Percentiles rank a stretch among this genome's conserved stretches.
phyloP scores from a whole-genome alignment of 2,113 vertebrate genomes.

The Hippocampus zosterae region DNA sequence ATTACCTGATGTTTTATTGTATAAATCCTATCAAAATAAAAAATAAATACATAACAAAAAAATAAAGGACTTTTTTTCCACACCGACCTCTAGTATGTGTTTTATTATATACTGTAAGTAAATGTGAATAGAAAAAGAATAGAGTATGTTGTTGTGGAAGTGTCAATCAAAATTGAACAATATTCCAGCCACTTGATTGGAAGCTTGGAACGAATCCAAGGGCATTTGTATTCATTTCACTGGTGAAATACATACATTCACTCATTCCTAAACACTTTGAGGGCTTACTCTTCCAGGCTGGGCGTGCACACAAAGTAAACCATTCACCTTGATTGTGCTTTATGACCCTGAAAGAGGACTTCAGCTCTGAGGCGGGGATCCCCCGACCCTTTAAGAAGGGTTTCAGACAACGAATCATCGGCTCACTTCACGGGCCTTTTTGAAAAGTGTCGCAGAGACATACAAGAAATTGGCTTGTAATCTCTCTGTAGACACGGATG shows the following conservation, averaged over 20 bases:
- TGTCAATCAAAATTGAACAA: too few relatives aligned
- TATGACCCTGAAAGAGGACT: constrained; percentile 51
- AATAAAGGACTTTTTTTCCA: too few relatives aligned
- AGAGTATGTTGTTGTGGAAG: too few relatives aligned
- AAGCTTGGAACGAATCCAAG: too few relatives aligned
- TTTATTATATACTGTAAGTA: too few relatives aligned
- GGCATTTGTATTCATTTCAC: too few relatives aligned
- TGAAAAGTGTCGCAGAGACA: not conserved
- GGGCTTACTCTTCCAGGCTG: constrained; percentile 3
- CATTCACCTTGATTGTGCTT: constrained; percentile 48
- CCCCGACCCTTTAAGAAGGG: not conserved
- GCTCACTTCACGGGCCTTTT: not conserved
- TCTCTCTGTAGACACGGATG: not conserved
- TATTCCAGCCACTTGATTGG: too few relatives aligned
- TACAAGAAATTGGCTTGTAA: not conserved
- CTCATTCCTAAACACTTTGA: not conserved
- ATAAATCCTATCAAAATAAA: too few relatives aligned
- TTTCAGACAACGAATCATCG: not conserved
- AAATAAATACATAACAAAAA: too few relatives aligned
- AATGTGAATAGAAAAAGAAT: too few relatives aligned
- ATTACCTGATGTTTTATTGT: too few relatives aligned
- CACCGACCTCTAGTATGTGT: too few relatives aligned
- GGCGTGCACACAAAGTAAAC: constrained; percentile 24
- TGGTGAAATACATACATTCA: not conserved
- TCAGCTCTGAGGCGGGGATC: constrained; percentile 24